These are phyloP conservation scores for Pammene fasciana DNA, from an alignment of 2,888 invertebrate species.

Conservation along the genomic window DNA sequence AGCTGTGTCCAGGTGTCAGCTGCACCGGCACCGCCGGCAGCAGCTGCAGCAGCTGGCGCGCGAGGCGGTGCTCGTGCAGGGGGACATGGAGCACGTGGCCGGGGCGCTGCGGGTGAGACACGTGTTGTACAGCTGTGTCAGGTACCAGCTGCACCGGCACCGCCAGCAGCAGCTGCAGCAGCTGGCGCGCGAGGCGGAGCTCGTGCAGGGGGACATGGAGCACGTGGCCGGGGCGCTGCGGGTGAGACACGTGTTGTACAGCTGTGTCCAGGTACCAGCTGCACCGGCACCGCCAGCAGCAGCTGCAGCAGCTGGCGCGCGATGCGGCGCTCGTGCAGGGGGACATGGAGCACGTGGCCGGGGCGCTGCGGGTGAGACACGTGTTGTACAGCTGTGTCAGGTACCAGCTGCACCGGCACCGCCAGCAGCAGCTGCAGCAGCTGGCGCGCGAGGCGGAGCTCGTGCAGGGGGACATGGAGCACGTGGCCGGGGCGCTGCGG, in stretches of 20 bases:
- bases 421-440: conserved; percentile 84
- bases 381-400: too few relatives aligned
- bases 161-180: conserved; percentile 85
- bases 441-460: conserved; percentile 86
- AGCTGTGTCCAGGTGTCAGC: conserved; percentile 44
- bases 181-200: conserved; percentile 85
- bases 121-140: too few relatives aligned
- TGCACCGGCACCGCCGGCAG: conserved; percentile 74
- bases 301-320: conserved; percentile 80
- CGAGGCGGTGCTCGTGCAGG: conserved; percentile 89
- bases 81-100: conserved; percentile 88
- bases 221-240: conserved; percentile 83
- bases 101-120: conserved; percentile 51
- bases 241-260: conserved; percentile 28
- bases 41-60: conserved; percentile 82
- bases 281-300: conserved; percentile 69
- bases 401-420: conserved; percentile 88
- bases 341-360: conserved; percentile 88
- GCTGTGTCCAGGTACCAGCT: conserved; percentile 60
- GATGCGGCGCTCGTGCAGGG: conserved; percentile 90
- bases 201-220: conserved; percentile 89
- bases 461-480: conserved; percentile 88
- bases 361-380: conserved; percentile 51
- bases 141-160: conserved; percentile 88
- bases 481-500: conserved; percentile 81